Percentiles rank a stretch among this genome's conserved stretches.
These are phyloP conservation scores for Melanotaenia trifasciata DNA, from an alignment of 2,797 vertebrate species.

Conservation along the genomic window DNA sequence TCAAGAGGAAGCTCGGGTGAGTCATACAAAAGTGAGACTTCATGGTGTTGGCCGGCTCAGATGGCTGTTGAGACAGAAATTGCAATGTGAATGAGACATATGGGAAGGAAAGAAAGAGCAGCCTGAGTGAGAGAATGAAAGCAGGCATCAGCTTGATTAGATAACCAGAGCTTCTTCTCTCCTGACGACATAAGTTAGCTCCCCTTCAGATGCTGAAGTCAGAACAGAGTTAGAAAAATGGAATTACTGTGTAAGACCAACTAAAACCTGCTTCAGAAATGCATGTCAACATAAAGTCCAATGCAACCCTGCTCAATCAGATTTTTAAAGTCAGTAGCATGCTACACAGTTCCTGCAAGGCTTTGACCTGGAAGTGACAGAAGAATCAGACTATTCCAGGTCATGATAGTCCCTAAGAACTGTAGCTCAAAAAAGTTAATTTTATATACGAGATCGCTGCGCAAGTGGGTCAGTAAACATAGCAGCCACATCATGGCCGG, in stretches of 20 bases:
- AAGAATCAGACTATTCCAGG: no score
- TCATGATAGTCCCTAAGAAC: no score
- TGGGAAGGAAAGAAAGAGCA: constrained; percentile 35
- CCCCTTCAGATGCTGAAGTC: constrained; percentile 12
- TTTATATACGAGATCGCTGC: no score
- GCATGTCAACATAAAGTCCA: not conserved
- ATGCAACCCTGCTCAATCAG: no score
- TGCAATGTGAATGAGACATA: constrained; percentile 11
- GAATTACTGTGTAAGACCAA: not conserved
- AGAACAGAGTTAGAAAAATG: constrained; percentile 16
- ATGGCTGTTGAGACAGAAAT: no score
- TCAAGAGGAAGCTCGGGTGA: constrained; percentile 37
- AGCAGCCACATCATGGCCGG: no score
- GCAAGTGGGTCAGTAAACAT: no score
- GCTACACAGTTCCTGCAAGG: no score
- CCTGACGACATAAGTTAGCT: constrained; percentile 27
- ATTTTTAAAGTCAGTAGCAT: no score
- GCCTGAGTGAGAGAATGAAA: constrained; percentile 22
- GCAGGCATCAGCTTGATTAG: constrained; percentile 23
- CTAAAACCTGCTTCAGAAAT: not conserved
- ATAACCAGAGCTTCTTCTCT: constrained; percentile 31
- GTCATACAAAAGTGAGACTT: constrained; percentile 55
- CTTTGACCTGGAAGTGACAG: no score
- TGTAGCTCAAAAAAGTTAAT: no score
- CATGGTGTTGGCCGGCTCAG: constrained; percentile 35